These are phyloP conservation scores for Trilocha varians DNA, from an alignment of 2,888 invertebrate genomes.

Conservation along the genomic window DNA sequence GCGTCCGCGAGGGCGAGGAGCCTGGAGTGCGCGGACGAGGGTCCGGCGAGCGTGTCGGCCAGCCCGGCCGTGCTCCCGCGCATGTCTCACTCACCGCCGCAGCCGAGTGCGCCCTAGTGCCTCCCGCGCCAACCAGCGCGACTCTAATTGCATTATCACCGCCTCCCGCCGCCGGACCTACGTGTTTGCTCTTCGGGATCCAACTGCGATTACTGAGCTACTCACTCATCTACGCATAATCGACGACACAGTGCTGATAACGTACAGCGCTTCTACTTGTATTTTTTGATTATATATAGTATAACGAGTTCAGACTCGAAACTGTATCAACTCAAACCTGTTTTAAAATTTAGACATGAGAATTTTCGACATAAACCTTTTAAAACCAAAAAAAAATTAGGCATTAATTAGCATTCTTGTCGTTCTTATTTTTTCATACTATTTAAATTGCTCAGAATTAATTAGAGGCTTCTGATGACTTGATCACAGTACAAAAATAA, in stretches of 20 bases:
- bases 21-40: constrained; percentile 57
- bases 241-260: neutral
- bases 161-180: constrained; percentile 40
- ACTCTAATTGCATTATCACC: constrained; percentile 63
- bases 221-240: neutral
- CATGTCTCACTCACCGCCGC: constrained; percentile 64
- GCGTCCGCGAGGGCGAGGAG: constrained; percentile 81
- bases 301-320: too few species aligned
- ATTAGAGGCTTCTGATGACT: too few species aligned
- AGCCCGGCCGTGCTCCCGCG: constrained; percentile 79
- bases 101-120: constrained; percentile 8
- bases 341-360: too few species aligned
- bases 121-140: constrained; percentile 20
- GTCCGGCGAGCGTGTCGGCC: constrained; percentile 74
- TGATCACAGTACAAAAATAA: too few species aligned
- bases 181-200: constrained; percentile 9
- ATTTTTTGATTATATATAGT: too few species aligned
- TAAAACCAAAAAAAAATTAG: too few species aligned
- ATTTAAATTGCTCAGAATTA: too few species aligned
- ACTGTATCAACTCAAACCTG: too few species aligned
- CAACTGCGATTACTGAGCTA: constrained; percentile 1
- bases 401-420: too few species aligned
- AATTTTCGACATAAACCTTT: too few species aligned
- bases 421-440: too few species aligned
- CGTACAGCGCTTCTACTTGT: neutral